Evolutionary conservation across 2,113 vertebrate species (phyloP).

Genomic region (Pseudorhombus dupliciocellatus): DNA sequence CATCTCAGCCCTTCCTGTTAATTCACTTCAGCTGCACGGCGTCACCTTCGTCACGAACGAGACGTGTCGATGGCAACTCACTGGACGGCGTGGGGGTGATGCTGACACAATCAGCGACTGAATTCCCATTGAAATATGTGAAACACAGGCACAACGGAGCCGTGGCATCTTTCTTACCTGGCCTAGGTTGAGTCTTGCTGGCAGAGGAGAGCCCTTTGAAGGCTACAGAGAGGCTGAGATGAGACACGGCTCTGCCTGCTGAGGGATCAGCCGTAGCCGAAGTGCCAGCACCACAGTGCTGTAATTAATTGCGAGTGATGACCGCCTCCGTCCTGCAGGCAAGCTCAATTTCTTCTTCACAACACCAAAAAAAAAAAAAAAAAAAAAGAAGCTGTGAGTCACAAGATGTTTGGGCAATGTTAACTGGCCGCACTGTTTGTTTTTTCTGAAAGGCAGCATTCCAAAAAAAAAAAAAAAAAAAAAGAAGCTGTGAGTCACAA

Average conservation of each 20-base stretch:
- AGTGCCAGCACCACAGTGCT: conserved; percentile 83
- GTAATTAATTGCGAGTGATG: conserved; percentile 93
- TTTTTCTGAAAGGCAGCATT: too few relatives aligned
- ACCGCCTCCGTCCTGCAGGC: conserved; percentile 85
- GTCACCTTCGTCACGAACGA: conserved; percentile 7
- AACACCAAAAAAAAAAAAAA: conserved; percentile 82
- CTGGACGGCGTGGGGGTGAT: conserved; percentile 6
- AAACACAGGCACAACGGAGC: conserved; percentile 61
- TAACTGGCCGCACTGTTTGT: conserved; percentile 88
- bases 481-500: conserved; percentile 83
- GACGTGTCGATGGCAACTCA: conserved; percentile 1
- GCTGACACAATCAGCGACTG: conserved; percentile 40
- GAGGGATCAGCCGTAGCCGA: conserved; percentile 81
- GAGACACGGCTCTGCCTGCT: conserved; percentile 78
- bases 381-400: conserved; percentile 76
- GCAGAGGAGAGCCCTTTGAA: conserved; percentile 83
- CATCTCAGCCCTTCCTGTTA: neutral
- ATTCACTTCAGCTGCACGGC: neutral
- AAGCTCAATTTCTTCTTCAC: conserved; percentile 89
- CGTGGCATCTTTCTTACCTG: conserved; percentile 63
- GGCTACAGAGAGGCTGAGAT: conserved; percentile 81
- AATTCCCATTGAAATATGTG: conserved; percentile 67
- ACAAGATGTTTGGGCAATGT: conserved; percentile 92
- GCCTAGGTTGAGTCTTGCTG: conserved; percentile 65
- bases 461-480: conserved; percentile 70